Evolutionary conservation across 2,113 vertebrate genomes (phyloP).

Genomic region (Catagonus wagneri): DNA sequence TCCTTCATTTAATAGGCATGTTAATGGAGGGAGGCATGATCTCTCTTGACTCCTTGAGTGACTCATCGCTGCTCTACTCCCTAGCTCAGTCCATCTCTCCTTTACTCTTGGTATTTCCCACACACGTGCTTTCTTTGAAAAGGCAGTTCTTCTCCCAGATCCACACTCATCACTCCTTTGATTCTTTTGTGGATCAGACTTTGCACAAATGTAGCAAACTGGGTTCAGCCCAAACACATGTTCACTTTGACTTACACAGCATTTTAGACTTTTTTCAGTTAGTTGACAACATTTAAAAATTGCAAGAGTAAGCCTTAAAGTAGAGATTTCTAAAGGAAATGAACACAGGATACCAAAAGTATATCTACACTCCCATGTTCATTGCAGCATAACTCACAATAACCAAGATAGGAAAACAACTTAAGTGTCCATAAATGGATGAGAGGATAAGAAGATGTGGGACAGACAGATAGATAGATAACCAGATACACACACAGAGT

Average conservation of each 20-base stretch:
- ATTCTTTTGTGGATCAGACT: neutral
- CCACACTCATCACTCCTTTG: neutral
- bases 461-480: neutral
- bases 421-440: neutral
- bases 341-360: neutral
- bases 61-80: neutral
- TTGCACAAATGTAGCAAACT: neutral
- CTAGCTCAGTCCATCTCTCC: neutral
- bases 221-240: neutral
- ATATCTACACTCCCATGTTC: neutral
- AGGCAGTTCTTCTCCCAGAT: neutral
- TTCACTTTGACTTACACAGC: constrained; percentile 17
- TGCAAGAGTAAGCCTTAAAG: neutral
- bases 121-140: constrained; percentile 3
- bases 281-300: constrained; percentile 43
- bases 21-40: neutral
- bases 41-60: neutral
- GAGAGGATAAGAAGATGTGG: neutral
- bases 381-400: neutral
- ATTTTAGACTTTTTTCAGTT: constrained; percentile 17
- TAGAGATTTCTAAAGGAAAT: neutral
- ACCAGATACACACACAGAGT: neutral
- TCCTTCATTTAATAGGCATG: neutral
- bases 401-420: neutral
- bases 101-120: neutral